Percentiles rank a stretch among this genome's conserved stretches.
phyloP scores from a whole-genome alignment of 2,888 invertebrate species.

The Tipula vernalis region DNA sequence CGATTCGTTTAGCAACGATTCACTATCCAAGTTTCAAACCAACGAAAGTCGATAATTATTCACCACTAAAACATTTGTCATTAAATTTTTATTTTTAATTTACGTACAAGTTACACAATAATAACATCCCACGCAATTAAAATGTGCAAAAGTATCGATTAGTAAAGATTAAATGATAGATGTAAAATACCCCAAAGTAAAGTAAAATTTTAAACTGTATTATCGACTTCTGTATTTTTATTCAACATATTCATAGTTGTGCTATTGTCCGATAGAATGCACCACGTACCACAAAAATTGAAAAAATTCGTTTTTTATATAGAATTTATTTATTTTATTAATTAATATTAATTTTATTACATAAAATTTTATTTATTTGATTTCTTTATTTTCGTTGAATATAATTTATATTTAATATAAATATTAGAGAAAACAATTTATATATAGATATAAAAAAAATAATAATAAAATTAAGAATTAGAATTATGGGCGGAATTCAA shows the following conservation, averaged over 20 bases:
- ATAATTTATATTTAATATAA: slow-evolving; percentile 8
- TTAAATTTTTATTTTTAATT: too few species aligned
- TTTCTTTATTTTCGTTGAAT: slow-evolving; percentile 4
- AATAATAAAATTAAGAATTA: background rate
- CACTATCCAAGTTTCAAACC: too few species aligned
- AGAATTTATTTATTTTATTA: background rate
- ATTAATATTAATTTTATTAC: slow-evolving; percentile 4
- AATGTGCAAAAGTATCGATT: too few species aligned
- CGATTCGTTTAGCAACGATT: too few species aligned
- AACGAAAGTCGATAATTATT: too few species aligned
- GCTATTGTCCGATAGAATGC: background rate
- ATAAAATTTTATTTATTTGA: background rate
- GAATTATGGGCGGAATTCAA: background rate
- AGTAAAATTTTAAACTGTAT: too few species aligned
- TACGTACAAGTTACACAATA: too few species aligned
- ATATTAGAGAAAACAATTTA: slow-evolving; percentile 6
- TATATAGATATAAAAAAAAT: background rate
- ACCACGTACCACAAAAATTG: background rate
- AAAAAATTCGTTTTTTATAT: background rate
- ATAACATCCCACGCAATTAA: too few species aligned
- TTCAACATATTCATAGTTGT: background rate
- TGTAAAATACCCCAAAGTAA: too few species aligned
- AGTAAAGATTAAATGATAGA: too few species aligned
- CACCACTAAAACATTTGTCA: too few species aligned
- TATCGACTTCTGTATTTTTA: background rate